Evolutionary conservation across 2,113 vertebrate species (phyloP).

Genomic region (Bubalus kerabau): DNA sequence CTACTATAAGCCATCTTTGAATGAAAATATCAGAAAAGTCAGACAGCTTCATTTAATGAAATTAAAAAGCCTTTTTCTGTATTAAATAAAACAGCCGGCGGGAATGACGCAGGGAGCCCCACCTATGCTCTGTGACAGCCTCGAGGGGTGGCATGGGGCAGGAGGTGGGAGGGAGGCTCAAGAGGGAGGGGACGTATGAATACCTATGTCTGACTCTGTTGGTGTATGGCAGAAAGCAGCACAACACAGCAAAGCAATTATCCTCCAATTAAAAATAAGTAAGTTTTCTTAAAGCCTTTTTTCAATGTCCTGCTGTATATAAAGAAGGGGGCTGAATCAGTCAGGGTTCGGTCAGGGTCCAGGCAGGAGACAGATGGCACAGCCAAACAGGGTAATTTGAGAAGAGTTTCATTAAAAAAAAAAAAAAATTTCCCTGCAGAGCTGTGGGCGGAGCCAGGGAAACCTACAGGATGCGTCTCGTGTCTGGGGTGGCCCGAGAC

Average conservation of each 20-base stretch:
- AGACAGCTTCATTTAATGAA: neutral
- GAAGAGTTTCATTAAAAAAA: neutral
- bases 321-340: neutral
- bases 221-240: neutral
- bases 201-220: neutral
- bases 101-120: neutral
- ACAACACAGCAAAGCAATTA: neutral
- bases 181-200: fast-evolving
- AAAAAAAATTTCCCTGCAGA: neutral
- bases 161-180: neutral
- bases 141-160: fast-evolving
- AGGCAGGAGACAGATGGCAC: neutral
- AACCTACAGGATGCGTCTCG: fast-evolving
- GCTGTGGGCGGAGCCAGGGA: neutral
- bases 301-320: neutral
- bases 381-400: neutral
- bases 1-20: neutral
- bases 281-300: neutral
- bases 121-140: neutral
- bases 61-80: neutral
- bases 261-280: neutral
- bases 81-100: neutral
- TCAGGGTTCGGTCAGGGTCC: neutral
- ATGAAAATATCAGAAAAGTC: neutral
- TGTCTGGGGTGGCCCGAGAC: fast-evolving